A percentile compares a stretch with the other conserved stretches of the same genome.
Evolutionary conservation across 2,113 vertebrate genomes (phyloP).

Genomic region (Zapus hudsonius): DNA sequence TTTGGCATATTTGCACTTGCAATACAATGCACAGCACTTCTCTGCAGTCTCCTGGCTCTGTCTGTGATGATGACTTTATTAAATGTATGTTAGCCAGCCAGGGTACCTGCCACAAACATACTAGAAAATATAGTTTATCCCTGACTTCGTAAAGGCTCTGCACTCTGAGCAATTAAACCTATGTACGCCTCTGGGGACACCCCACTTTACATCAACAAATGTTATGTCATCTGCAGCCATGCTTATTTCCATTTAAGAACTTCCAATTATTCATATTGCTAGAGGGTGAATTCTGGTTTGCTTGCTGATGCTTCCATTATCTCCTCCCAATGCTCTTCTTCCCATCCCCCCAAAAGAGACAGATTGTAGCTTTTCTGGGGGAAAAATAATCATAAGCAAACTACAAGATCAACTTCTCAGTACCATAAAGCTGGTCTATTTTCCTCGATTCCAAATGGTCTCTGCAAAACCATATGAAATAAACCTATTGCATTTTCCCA

Average conservation of each 20-base stretch:
- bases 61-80: slow-evolving; percentile 8
- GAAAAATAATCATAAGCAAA: neutral
- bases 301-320: slow-evolving; percentile 48
- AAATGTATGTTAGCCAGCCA: slow-evolving; percentile 2
- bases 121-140: slow-evolving; percentile 35
- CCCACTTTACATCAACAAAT: slow-evolving; percentile 72
- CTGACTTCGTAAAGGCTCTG: slow-evolving; percentile 11
- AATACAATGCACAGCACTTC: neutral
- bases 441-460: slow-evolving; percentile 21
- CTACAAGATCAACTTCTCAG: slow-evolving; percentile 17
- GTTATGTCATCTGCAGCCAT: slow-evolving; percentile 61
- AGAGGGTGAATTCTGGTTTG: slow-evolving; percentile 52
- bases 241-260: slow-evolving; percentile 62
- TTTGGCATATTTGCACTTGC: neutral
- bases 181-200: slow-evolving; percentile 55
- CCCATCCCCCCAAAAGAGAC: neutral
- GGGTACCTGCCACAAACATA: slow-evolving; percentile 21
- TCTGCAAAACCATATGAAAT: slow-evolving; percentile 48
- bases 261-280: slow-evolving; percentile 67
- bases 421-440: neutral
- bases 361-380: neutral
- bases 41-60: neutral
- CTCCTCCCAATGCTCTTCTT: neutral
- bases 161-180: slow-evolving; percentile 56
- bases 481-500: slow-evolving; percentile 31